phyloP scores from a whole-genome alignment of 2,797 vertebrate species.

The Acrocephalus scirpaceus region DNA sequence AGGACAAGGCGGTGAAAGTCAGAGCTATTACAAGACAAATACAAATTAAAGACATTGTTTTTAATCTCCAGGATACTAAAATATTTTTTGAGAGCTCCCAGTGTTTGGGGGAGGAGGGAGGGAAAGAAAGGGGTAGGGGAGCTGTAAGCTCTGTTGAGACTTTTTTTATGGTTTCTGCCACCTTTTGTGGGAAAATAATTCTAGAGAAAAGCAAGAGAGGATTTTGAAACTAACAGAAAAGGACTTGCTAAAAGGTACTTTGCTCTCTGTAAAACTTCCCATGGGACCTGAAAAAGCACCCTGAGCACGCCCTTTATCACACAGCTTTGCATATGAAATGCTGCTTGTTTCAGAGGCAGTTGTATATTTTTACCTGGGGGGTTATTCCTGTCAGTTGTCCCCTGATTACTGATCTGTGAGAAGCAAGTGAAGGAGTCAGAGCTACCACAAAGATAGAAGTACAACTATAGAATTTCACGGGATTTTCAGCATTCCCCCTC shows the following conservation, averaged over 20 bases:
- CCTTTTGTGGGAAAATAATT: background rate
- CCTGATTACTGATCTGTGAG: background rate
- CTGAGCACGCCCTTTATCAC: background rate
- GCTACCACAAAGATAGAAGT: background rate
- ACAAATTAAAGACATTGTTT: slow-evolving; percentile 22
- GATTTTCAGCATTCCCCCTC: background rate
- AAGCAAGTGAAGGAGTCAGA: background rate
- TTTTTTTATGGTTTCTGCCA: background rate
- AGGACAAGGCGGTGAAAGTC: slow-evolving; percentile 46
- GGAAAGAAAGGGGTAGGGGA: background rate
- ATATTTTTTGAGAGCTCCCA: background rate
- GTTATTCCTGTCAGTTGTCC: slow-evolving; percentile 8
- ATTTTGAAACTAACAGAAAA: slow-evolving; percentile 27
- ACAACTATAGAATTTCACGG: background rate
- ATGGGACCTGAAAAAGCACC: slow-evolving; percentile 22
- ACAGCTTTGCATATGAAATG: slow-evolving; percentile 29
- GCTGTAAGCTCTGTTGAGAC: background rate
- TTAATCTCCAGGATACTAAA: slow-evolving; percentile 25
- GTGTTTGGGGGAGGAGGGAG: background rate
- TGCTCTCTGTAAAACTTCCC: slow-evolving; percentile 12
- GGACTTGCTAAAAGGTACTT: background rate
- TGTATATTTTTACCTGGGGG: background rate
- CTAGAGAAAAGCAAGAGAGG: background rate
- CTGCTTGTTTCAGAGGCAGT: background rate
- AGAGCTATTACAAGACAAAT: slow-evolving; percentile 39